phyloP scores from a whole-genome alignment of 2,888 invertebrate species.

The Andrena flavipes region DNA sequence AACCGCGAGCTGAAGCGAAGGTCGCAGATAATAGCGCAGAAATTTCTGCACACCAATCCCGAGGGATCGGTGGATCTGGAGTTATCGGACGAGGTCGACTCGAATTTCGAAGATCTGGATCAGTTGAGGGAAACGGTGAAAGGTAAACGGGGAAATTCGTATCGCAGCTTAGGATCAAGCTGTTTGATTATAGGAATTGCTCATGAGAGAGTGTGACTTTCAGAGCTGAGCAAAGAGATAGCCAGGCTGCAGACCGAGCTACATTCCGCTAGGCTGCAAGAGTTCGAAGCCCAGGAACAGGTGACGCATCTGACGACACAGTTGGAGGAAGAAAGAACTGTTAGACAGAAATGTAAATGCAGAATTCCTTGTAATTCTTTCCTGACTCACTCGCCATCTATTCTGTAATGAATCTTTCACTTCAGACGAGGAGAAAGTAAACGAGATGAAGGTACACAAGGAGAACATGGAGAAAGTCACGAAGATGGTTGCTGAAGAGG shows the following conservation, averaged over 20 bases:
- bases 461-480: constrained; percentile 89
- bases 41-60: constrained; percentile 86
- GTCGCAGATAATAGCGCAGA: constrained; percentile 88
- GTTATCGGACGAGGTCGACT: constrained; percentile 80
- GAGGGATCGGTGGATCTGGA: constrained; percentile 83
- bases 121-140: constrained; percentile 89
- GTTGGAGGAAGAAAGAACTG: constrained; percentile 86
- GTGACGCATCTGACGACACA: constrained; percentile 80
- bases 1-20: constrained; percentile 90
- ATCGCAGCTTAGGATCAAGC: background rate
- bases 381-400: background rate
- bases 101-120: constrained; percentile 87
- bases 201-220: constrained; percentile 23
- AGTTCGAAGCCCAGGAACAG: constrained; percentile 90
- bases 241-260: constrained; percentile 89
- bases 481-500: constrained; percentile 88
- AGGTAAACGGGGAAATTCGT: constrained; percentile 73
- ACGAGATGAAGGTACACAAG: constrained; percentile 81
- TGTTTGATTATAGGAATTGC: background rate
- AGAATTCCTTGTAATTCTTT: background rate
- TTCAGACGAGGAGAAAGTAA: constrained; percentile 65
- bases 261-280: constrained; percentile 88
- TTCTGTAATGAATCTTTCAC: background rate
- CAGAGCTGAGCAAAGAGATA: constrained; percentile 88
- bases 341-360: constrained; percentile 77